These are phyloP conservation scores for Pyrochroa serraticornis DNA, from an alignment of 2,888 invertebrate species.

Conservation along the genomic window DNA sequence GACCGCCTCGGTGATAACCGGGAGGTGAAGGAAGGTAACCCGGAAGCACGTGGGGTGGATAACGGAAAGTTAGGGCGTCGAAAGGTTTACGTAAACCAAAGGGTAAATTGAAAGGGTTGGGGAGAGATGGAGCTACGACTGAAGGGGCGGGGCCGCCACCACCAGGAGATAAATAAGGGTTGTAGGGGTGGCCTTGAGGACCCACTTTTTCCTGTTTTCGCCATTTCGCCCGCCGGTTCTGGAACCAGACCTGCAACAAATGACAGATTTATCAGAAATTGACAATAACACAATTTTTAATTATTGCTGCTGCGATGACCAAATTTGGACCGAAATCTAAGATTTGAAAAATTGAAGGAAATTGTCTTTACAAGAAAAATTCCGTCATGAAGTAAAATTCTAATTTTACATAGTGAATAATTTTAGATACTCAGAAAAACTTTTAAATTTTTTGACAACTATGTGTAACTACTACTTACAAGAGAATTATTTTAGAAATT, in stretches of 20 bases:
- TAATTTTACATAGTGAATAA: no score
- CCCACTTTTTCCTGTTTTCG: constrained; percentile 92
- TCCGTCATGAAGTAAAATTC: no score
- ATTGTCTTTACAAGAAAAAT: no score
- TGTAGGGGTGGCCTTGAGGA: constrained; percentile 88
- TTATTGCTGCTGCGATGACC: no score
- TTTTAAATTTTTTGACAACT: no score
- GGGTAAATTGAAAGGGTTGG: constrained; percentile 82
- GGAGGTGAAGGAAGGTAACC: constrained; percentile 62
- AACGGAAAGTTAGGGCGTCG: constrained; percentile 77
- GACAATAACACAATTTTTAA: no score
- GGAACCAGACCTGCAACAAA: constrained; percentile 84
- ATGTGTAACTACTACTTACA: no score
- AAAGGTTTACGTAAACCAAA: constrained; percentile 78
- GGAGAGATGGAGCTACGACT: constrained; percentile 75
- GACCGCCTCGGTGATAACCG: constrained; percentile 64
- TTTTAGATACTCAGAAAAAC: no score
- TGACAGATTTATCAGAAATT: constrained; percentile 15
- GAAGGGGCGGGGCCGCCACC: constrained; percentile 66
- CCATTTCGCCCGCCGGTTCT: constrained; percentile 92
- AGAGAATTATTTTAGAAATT: no score
- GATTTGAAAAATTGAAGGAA: no score
- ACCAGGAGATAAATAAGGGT: constrained; percentile 75
- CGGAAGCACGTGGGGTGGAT: constrained; percentile 66
- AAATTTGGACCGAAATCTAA: no score